Evolutionary conservation across 2,888 invertebrate species (phyloP).

Genomic region (Poecilus cupreus): DNA sequence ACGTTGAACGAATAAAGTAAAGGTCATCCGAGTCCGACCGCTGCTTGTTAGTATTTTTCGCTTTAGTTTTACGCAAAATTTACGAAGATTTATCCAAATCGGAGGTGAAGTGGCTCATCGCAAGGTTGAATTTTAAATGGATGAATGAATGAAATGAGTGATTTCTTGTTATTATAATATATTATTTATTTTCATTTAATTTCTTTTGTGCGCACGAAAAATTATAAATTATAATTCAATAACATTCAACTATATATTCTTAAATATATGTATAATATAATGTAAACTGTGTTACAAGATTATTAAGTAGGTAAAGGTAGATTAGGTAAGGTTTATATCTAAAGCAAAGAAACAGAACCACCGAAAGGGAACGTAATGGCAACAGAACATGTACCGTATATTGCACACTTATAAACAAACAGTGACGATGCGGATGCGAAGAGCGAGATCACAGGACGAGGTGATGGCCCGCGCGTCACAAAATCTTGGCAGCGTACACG

Average conservation of each 20-base stretch:
- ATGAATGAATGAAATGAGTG: not conserved
- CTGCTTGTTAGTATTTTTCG: no score
- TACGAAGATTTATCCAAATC: no score
- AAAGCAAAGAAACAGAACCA: slow-evolving; percentile 56
- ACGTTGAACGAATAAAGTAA: no score
- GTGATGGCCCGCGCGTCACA: slow-evolving; percentile 49
- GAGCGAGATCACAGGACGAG: slow-evolving; percentile 27
- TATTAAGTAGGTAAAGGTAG: slow-evolving; percentile 41
- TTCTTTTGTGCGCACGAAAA: slow-evolving; percentile 50
- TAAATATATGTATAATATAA: slow-evolving; percentile 54
- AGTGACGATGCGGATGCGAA: slow-evolving; percentile 28
- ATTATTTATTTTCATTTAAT: slow-evolving; percentile 46
- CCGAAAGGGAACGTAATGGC: slow-evolving; percentile 47
- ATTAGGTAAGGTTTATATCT: slow-evolving; percentile 44
- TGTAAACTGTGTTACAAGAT: slow-evolving; percentile 55
- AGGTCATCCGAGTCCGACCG: no score
- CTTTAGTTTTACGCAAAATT: no score
- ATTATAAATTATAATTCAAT: slow-evolving; percentile 54
- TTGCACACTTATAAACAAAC: slow-evolving; percentile 58
- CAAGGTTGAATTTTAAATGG: not conserved
- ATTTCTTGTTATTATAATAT: slow-evolving; percentile 32
- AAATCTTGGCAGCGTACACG: slow-evolving; percentile 54
- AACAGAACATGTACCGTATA: slow-evolving; percentile 56
- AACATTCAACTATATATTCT: slow-evolving; percentile 58
- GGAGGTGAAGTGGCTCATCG: no score